These are phyloP conservation scores for Euzophera pinguis DNA, from an alignment of 2,888 invertebrate species.

Conservation along the genomic window DNA sequence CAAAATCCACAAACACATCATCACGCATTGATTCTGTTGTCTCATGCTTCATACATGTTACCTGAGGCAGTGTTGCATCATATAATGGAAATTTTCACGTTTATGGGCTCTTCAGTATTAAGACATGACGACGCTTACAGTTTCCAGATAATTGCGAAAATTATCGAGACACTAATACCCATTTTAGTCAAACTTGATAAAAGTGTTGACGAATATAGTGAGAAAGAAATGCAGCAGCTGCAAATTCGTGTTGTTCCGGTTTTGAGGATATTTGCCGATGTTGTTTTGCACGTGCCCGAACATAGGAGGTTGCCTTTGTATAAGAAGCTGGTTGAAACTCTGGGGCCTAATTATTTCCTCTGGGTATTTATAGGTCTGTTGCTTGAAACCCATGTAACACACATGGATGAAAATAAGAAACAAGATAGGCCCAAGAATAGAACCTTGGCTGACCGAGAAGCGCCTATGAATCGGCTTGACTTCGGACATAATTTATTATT, in stretches of 20 bases:
- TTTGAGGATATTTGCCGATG: constrained; percentile 93
- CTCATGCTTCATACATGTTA: constrained; percentile 87
- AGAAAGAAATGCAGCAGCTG: constrained; percentile 56
- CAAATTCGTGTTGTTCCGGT: constrained; percentile 81
- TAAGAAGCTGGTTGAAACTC: constrained; percentile 86
- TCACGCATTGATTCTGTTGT: constrained; percentile 91
- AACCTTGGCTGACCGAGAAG: constrained; percentile 61
- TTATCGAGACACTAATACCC: constrained; percentile 94
- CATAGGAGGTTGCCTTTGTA: constrained; percentile 93
- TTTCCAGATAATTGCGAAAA: constrained; percentile 94
- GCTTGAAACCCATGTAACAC: constrained; percentile 84
- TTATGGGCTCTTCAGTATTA: constrained; percentile 96
- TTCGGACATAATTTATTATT: constrained; percentile 83
- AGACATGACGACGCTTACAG: constrained; percentile 97
- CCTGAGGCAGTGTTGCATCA: constrained; percentile 94
- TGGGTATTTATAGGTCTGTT: constrained; percentile 86
- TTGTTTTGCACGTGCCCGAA: constrained; percentile 94
- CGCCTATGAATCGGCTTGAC: constrained; percentile 80
- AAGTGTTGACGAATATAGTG: constrained; percentile 51
- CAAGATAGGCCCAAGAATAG: constrained; percentile 46
- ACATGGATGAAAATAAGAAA: constrained; percentile 71
- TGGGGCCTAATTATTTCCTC: constrained; percentile 82
- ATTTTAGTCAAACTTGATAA: constrained; percentile 82
- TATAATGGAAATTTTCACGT: constrained; percentile 98
- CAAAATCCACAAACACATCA: constrained; percentile 98